Base-by-base conservation (phyloP, 2,888 invertebrate genomes). In the Chesias legatella region DNA sequence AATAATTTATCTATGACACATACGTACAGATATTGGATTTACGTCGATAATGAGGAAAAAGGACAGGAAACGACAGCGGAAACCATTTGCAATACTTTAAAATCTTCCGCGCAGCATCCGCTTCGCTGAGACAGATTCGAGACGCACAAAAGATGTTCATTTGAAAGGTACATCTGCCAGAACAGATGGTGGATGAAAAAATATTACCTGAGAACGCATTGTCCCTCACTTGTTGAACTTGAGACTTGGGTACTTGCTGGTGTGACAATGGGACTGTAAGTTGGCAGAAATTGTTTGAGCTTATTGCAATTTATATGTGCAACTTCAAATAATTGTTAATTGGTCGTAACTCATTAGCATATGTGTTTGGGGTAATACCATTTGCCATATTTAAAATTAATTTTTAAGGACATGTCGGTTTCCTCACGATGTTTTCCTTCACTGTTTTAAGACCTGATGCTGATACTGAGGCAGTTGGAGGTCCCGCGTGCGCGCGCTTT, bases 81-180 rank as follows among this genome's bases (percentile, higher is more conserved):
- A 68, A 73, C 61, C 63, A 60, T 73, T 65, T 53, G 71, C 72
- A 64, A 73, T 70, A 71, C 65, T 67, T 63, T 66, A 73, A 75
- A 74, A 78, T 72, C 68, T 17, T 33, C 33, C 33, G 2, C 13
- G 17, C 34, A 29, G 45, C 44, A 45, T 45, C 44, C 44, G 44
- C 33, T 38, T 28, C 11, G n/a, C 10, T 26, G 39, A 40, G 40
- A 45, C 45, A 40, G 40, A 40, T 30, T 35, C 10, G 23, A 24
- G 20, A 29, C 23, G 11, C 23, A 45, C 45, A 45, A 45, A 43
- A 38, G 39, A 40, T n/a, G 26, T 33, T 32, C 20, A 31, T 44
- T 39, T 77, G 71, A 79, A 80, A 71, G 70, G 73, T 67, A 67
- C 83, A 83, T 81, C 83, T 83, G 83, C 81, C 68, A 66, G 61